These are phyloP conservation scores for Spisula subtruncata DNA, from an alignment of 2,888 invertebrate genomes.

Conservation along the genomic window DNA sequence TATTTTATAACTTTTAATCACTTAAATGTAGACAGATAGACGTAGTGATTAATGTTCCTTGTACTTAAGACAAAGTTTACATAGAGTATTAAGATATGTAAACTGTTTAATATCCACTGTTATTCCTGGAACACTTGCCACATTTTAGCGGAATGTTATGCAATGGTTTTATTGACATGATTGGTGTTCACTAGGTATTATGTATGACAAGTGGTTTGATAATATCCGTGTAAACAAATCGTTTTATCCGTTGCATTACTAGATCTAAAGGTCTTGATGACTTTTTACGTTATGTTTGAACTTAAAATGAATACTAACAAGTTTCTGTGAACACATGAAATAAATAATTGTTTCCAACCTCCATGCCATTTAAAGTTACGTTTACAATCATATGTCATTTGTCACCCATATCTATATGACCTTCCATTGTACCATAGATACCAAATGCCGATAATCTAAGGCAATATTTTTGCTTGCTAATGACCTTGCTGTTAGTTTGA, in stretches of 20 bases:
- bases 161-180: not conserved
- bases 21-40: not conserved
- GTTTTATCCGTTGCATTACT: not conserved
- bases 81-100: conserved; percentile 8
- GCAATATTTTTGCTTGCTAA: not conserved
- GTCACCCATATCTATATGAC: too few species aligned
- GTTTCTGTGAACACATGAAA: too few species aligned
- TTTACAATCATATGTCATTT: too few species aligned
- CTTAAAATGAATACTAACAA: too few species aligned
- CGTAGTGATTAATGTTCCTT: not conserved
- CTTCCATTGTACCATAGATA: too few species aligned
- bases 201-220: not conserved
- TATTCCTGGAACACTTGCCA: not conserved
- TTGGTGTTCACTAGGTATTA: not conserved
- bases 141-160: not conserved
- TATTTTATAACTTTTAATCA: conserved; percentile 3
- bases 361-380: too few species aligned
- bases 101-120: not conserved
- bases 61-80: conserved; percentile 4
- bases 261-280: not conserved
- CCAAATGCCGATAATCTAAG: too few species aligned
- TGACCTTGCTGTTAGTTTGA: not conserved
- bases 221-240: not conserved
- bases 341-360: too few species aligned
- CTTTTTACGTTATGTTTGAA: too few species aligned